Evolutionary conservation across 1,140 invertebrate genomes (phyloP), one percentile per base, ranked within the genome.

Genomic region (Forficula auricularia): DNA sequence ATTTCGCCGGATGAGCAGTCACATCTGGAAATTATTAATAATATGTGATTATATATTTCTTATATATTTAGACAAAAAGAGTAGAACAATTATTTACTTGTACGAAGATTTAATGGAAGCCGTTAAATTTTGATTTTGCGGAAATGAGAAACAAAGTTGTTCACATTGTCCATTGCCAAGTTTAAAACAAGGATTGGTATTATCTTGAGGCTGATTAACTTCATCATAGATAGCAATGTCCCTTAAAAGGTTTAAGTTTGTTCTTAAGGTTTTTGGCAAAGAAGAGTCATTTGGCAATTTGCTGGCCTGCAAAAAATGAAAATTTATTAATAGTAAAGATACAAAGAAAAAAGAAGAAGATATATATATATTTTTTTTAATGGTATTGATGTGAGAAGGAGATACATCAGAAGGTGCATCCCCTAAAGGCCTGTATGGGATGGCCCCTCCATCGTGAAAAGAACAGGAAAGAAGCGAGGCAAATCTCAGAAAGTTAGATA

Each of bases 81-180:
- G 12, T 7, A 13, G 7, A 7, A 36, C 4, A 13, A 36, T 7
- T 18, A 36, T 7, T 18, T 14, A 14, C 16, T 36, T 13, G n/a
- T 57, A 56, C 19, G 57, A 63, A 43, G 55, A 57, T 18, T 56
- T 63, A 20, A 52, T 57, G 3, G 53, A 44, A 2, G 57, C 45
- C n/a, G 8, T 48, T 48, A 0, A 43, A 10, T 75, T 72, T 0
- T 68, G 62, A 10, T 75, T 72, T 0, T 68, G 62, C 0, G 90
- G 88, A 53, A 81, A 80, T 10, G 91, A 85, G 59, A 98, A 98
- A 58, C 95, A 98, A 0, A 98, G 64, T 56, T 98, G 94, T 43
- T 87, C 77, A 58, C 94, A 98, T 7, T 80, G 82, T 0, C 79
- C 79, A 53, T 85, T 82, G 2, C 72, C 72, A 6, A 70, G 59